These are phyloP conservation scores for Tenebrosternarchus preto DNA, from an alignment of 2,113 vertebrate genomes.

Conservation along the genomic window DNA sequence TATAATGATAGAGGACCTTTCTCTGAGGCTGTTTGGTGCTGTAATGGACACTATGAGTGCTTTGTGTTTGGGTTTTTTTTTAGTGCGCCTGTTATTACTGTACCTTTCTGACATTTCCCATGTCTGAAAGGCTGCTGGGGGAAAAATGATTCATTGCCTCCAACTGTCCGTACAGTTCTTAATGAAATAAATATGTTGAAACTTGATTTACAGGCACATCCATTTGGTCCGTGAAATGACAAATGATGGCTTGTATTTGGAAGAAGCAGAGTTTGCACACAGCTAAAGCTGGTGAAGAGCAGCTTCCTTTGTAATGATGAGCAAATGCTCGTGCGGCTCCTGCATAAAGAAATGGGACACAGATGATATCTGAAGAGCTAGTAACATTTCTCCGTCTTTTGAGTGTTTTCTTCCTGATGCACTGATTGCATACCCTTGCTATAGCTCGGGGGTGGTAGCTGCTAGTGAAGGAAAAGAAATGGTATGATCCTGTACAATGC, in stretches of 20 bases:
- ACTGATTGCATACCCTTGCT: constrained; percentile 39
- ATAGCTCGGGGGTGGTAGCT: constrained; percentile 19
- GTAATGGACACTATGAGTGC: constrained; percentile 20
- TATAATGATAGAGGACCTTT: constrained; percentile 8
- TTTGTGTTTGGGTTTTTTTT: too few species aligned
- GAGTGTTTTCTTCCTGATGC: constrained; percentile 52
- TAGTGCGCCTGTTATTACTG: background rate
- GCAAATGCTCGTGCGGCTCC: constrained; percentile 5
- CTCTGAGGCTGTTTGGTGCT: constrained; percentile 10
- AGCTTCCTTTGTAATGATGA: background rate
- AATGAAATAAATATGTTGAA: constrained; percentile 7
- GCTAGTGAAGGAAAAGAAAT: background rate
- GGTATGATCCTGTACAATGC: too few species aligned
- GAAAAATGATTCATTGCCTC: background rate
- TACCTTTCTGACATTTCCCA: constrained; percentile 14
- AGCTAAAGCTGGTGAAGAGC: background rate
- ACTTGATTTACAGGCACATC: background rate
- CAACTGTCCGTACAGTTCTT: background rate
- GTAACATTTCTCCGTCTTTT: constrained; percentile 47
- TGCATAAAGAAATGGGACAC: background rate
- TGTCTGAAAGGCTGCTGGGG: background rate
- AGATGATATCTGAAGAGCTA: constrained; percentile 30
- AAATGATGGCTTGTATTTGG: background rate
- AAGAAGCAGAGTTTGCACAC: background rate
- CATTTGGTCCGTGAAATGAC: background rate